Conservation (phyloP, 2,797 vertebrate genomes). For the Poeciliopsis gracilis region DNA sequence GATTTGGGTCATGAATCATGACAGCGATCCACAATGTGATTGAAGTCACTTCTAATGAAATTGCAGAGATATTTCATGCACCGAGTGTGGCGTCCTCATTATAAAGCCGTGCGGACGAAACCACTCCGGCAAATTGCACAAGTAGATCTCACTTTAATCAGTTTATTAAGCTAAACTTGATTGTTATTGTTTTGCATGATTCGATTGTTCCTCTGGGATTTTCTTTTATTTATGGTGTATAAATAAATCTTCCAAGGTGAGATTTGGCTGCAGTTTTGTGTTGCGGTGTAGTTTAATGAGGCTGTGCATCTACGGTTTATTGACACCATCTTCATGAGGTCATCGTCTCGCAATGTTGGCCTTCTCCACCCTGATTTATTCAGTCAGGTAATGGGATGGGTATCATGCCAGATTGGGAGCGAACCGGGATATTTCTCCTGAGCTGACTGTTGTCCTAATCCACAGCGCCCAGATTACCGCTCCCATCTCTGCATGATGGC, state of each 20-base stretch:
- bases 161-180: conserved; percentile 40
- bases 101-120: conserved; percentile 27
- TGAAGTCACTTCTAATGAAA: conserved; percentile 15
- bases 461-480: conserved; percentile 67
- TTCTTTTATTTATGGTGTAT: neutral
- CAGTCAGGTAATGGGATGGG: conserved; percentile 27
- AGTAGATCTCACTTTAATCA: conserved; percentile 58
- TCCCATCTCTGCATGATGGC: conserved; percentile 42
- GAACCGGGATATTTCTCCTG: conserved; percentile 65
- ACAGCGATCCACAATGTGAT: conserved; percentile 14
- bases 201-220: conserved; percentile 33
- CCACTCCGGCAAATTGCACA: conserved; percentile 60
- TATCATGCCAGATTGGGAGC: conserved; percentile 68
- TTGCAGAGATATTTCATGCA: neutral
- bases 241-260: neutral
- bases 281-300: neutral
- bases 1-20: conserved; percentile 24
- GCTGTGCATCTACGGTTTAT: conserved; percentile 15
- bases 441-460: conserved; percentile 68
- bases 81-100: conserved; percentile 17
- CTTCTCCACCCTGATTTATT: conserved; percentile 28
- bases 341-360: conserved; percentile 22
- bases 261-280: conserved; percentile 12
- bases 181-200: conserved; percentile 37
- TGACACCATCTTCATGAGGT: conserved; percentile 34